Evolutionary conservation across 2,888 invertebrate genomes (phyloP).

Genomic region (Lottia scabra): DNA sequence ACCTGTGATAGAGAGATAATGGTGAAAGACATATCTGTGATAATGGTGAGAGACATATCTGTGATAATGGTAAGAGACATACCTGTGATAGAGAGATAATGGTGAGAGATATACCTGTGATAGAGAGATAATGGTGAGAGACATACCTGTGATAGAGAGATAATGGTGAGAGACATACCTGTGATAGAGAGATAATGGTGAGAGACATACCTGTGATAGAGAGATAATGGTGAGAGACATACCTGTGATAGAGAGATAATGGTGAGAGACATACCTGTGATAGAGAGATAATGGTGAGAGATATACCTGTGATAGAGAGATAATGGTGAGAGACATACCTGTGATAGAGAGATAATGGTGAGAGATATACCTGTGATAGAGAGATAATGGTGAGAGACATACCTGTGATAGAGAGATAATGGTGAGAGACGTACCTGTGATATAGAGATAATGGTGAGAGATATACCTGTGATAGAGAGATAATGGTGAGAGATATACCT

Average conservation of each 20-base stretch:
- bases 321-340: constrained; percentile 21
- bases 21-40: constrained; percentile 16
- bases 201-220: constrained; percentile 11
- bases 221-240: constrained; percentile 27
- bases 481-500: constrained; percentile 20
- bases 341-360: constrained; percentile 26
- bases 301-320: constrained; percentile 17
- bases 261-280: constrained; percentile 19
- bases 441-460: constrained; percentile 30
- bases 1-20: constrained; percentile 20
- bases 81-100: constrained; percentile 20
- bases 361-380: constrained; percentile 11
- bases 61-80: constrained; percentile 23
- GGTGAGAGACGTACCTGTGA: constrained; percentile 19
- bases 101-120: constrained; percentile 19
- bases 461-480: constrained; percentile 17
- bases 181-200: constrained; percentile 26
- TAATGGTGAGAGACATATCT: too few species aligned
- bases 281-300: constrained; percentile 30
- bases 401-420: constrained; percentile 20
- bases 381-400: constrained; percentile 27
- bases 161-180: constrained; percentile 21
- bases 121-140: constrained; percentile 30
- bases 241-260: constrained; percentile 20
- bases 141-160: constrained; percentile 18